Base-by-base conservation (phyloP, 2,888 invertebrate species). In the Andrena trimmerana region DNA sequence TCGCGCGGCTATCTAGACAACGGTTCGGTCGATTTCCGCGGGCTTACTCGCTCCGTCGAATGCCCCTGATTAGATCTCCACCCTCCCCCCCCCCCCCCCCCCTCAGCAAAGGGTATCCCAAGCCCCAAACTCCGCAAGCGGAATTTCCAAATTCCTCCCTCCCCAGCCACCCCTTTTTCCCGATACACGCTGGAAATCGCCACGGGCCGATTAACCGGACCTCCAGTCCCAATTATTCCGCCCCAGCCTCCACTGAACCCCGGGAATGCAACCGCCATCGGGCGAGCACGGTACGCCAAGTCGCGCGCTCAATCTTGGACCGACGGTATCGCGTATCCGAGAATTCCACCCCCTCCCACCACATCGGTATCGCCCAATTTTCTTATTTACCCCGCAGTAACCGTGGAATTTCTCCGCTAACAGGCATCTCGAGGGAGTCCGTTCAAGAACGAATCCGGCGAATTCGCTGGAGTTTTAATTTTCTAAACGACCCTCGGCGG, bases 51-150 rank as follows among this genome's bases (percentile, higher is more conserved):
- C 31, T 67, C 76, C 33, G 27, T 36, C 71, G 67, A 67, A 66
- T 59, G 70, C 81, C 69, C 54, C 74, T 83, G 85, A 85, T 86
- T 79, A 78, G 78, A 83, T 83, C 78, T 76, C 60, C 13, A n/a
- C 20, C 48, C 27, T 57, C 31, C 20, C 20, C 20, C 20, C 20
- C 48, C 27, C 63, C 31, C 20, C 33, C 27, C 63, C 31, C 24
- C 29, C 33, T 2, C 60, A 29, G 36, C n/a, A 29, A 48, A 50
- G 77, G 59, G 60, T 71, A 83, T 72, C 66, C 74, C 54, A 16
- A 59, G 31, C 59, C 48, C 67, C 67, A 6, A 29, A 20, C 54
- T 42, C 16, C 13, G 8, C 27, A 24, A 16, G n/a, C n/a, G 27
- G 60, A 70, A 79, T 71, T 57, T 65, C 65, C 57, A 48, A 77